A percentile compares a stretch with the other conserved stretches of the same genome.
phyloP scores from a whole-genome alignment of 1,140 invertebrate species.

The Saccostrea glomerata region DNA sequence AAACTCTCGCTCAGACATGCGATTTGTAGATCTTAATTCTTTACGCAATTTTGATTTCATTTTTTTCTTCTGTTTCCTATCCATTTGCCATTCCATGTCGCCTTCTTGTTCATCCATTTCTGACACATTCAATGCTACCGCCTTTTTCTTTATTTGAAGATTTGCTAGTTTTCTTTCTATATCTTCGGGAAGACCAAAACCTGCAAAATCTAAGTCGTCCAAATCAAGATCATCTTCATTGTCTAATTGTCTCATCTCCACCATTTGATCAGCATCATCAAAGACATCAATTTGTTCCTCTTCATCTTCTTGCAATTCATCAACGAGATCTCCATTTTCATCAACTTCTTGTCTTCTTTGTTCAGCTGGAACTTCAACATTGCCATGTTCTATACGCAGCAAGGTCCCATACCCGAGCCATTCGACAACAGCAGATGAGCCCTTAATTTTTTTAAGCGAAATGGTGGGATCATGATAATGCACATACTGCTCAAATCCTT shows the following conservation, averaged over 20 bases:
- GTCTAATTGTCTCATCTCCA: slow-evolving; percentile 20
- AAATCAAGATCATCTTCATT: slow-evolving; percentile 42
- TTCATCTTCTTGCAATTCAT: slow-evolving; percentile 51
- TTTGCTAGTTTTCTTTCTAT: background rate
- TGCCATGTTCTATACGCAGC: background rate
- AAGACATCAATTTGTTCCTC: slow-evolving; percentile 53
- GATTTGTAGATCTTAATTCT: slow-evolving; percentile 48
- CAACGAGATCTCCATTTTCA: slow-evolving; percentile 42
- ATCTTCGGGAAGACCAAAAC: background rate
- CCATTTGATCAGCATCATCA: slow-evolving; percentile 39
- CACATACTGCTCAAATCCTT: slow-evolving; percentile 45
- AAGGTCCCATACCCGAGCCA: slow-evolving; percentile 57
- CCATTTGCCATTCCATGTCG: slow-evolving; percentile 54
- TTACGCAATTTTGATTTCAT: slow-evolving; percentile 57
- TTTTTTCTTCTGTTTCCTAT: slow-evolving; percentile 51
- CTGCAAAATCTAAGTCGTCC: background rate
- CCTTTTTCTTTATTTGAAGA: background rate
- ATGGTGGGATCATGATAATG: background rate
- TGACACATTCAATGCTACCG: slow-evolving; percentile 49
- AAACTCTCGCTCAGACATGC: slow-evolving; percentile 51
- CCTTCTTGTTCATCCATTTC: slow-evolving; percentile 7
- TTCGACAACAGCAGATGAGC: slow-evolving; percentile 50
- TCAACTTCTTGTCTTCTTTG: slow-evolving; percentile 1
- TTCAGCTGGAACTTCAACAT: background rate
- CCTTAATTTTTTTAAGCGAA: slow-evolving; percentile 14